phyloP scores from a whole-genome alignment of 2,113 vertebrate genomes.

The Chrysemys picta region DNA sequence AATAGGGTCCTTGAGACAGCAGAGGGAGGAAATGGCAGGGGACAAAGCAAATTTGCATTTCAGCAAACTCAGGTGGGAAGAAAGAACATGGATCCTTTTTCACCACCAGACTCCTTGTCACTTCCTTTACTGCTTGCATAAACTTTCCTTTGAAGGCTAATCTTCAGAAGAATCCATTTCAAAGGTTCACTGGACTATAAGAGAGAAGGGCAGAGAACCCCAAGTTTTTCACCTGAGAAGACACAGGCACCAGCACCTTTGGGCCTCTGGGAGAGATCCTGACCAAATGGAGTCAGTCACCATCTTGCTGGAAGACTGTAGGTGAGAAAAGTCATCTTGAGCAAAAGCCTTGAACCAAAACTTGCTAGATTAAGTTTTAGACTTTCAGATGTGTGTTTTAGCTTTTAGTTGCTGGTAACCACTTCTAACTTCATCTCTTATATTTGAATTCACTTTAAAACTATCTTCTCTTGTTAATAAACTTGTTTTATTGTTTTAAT shows the following conservation, averaged over 20 bases:
- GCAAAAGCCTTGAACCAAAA: not conserved
- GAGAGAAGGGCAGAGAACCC: not conserved
- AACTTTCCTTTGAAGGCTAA: not conserved
- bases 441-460: not conserved
- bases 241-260: not conserved
- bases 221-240: not conserved
- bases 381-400: not conserved
- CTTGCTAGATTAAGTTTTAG: not conserved
- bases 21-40: not conserved
- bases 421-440: not conserved
- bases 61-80: not conserved
- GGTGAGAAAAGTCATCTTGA: not conserved
- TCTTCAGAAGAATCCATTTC: not conserved
- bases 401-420: not conserved
- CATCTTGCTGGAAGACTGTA: not conserved
- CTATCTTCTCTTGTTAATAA: not conserved
- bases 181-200: not conserved
- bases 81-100: not conserved
- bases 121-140: not conserved
- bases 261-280: not conserved
- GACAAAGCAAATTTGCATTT: not conserved
- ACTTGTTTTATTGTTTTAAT: not conserved
- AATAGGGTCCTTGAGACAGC: not conserved
- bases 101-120: not conserved
- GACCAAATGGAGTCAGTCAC: not conserved